Evolutionary conservation across 2,888 invertebrate genomes (phyloP), one percentile per base, ranked within the genome.

Genomic region (Brenthis hecate): DNA sequence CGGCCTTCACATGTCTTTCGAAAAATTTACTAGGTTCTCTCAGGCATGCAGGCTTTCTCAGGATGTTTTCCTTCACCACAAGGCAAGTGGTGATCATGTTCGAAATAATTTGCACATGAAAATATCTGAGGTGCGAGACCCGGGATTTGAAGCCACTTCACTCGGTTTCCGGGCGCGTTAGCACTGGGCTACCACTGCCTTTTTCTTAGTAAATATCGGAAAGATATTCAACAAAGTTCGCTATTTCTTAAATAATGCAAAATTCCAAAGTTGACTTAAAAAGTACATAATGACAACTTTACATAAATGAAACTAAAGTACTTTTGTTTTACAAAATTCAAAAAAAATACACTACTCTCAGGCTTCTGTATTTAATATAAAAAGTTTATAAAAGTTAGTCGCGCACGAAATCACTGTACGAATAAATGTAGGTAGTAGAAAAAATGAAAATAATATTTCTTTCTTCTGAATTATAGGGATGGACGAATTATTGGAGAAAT

Each of bases 301-400:
- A 28, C 36, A 60, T n/a, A 50, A 60, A 60, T 28, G 1, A 28
- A n/a, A 28, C 28, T n/a, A 28, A 50, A 13, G 3, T 11, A 32
- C 32, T 32, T 50, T 50, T 32, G 6, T 60, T 32, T 32, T 50
- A 60, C 60, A 50, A 50, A 48, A 60, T 16, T 50, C 28, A 50
- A 50, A 48, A 50, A 60, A 60, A 50, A 50, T 60, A 50, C 32
- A 50, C 50, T 53, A 54, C 23, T 54, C 13, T 50, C 19, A 43
- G 62, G 36, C 43, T 54, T 62, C 19, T 5, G 53, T 62, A 13
- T 62, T 62, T 62, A 54, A 53, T 62, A 62, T 54, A 53, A 43
- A 54, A 62, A 62, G 36, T 62, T 62, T 36, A 36, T 54, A 62
- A 54, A 62, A 62, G 43, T 62, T 43, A 14, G 32, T 4, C 13